Evolutionary conservation across 92 coral and sea anemone genomes (phyloP), one percentile per base, ranked within the genome.

Genomic region (Phenganax marumi): DNA sequence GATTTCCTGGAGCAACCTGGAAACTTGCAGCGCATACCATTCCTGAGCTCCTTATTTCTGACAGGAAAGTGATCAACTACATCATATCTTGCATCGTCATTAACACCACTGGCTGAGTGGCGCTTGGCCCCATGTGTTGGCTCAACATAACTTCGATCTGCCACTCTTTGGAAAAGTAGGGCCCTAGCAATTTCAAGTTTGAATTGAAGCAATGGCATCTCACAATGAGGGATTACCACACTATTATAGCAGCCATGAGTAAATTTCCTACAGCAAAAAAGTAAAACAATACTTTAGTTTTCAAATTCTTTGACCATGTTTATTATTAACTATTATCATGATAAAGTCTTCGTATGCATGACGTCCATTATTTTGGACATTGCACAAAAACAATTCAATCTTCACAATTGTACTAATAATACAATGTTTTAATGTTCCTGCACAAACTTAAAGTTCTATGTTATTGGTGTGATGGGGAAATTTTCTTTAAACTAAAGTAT

Each of bases 291-390:
- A 33, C 5, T 33, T 33, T 33, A 33, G 43, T 33, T 33, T 33
- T 33, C 43, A 33, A 33, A 33, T 33, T 33, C 43, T 33, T 33
- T 33, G 43, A 33, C 43, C 43, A 2, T 33, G 5, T 33, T 33
- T 33, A 5, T 33, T 33, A 1, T 33, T 5, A 33, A 1, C 43
- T 33, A 1, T 1, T 33, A 33, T 33, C 43, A 2, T 33, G 8
- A 58, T 23, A 58, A 58, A 58, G 21, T 33, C 43, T 33, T 58
- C 21, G 22, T 8, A 18, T 58, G 65, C 65, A 58, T 14, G 21
- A 58, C 21, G 65, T 58, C 65, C 65, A 58, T 16, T 58, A 58
- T 58, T 16, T 58, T 58, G 65, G 65, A 58, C 65, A 18, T 58
- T 14, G 24, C 9, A 14, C 21, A 58, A 58, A 58, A 33, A 33